phyloP scores from a whole-genome alignment of 2,888 invertebrate species.

The Odontomyia ornata region DNA sequence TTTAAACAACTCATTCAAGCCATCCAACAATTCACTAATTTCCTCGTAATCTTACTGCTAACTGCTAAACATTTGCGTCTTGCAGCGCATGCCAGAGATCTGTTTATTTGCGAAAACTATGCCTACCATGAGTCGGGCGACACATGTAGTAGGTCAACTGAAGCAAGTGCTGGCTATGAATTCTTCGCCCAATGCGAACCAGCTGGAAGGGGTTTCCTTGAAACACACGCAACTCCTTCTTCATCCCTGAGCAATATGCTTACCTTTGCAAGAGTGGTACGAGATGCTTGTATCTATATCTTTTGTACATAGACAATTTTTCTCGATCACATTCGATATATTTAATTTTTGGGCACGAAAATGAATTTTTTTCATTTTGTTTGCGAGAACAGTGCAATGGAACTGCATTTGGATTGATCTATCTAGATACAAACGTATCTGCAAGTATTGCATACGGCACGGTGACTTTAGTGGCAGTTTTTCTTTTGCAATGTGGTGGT shows the following conservation, averaged over 20 bases:
- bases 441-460: conserved; percentile 12
- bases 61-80: background rate
- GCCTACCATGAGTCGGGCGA: background rate
- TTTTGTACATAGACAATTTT: background rate
- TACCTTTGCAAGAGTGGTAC: background rate
- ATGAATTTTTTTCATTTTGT: conserved; percentile 7
- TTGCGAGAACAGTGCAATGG: background rate
- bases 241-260: background rate
- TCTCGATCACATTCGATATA: background rate
- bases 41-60: too few relatives aligned
- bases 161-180: background rate
- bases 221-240: background rate
- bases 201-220: background rate
- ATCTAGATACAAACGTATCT: background rate
- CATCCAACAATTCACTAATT: too few relatives aligned
- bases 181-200: background rate
- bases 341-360: conserved; percentile 12
- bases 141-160: background rate
- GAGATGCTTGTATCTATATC: background rate
- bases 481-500: background rate
- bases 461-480: conserved; percentile 22
- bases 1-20: too few relatives aligned
- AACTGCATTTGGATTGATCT: background rate
- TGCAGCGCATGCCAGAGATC: background rate
- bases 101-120: background rate